These are phyloP conservation scores for Bovichtus diacanthus DNA, from an alignment of 2,797 vertebrate species.

Conservation along the genomic window DNA sequence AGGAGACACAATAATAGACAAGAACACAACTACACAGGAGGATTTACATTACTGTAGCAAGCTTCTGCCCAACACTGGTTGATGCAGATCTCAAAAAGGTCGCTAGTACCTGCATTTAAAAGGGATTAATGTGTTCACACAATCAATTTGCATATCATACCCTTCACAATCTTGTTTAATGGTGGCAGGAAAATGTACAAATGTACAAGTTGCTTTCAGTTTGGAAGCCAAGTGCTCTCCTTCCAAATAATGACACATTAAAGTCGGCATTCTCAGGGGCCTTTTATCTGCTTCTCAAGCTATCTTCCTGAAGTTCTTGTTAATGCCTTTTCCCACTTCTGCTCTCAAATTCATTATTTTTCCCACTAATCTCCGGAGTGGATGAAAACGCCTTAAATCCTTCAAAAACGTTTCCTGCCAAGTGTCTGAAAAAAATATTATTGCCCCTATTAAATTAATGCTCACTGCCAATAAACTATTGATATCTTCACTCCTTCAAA, in stretches of 20 bases:
- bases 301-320: slow-evolving; percentile 78
- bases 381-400: slow-evolving; percentile 78
- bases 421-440: slow-evolving; percentile 75
- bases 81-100: background rate
- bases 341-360: slow-evolving; percentile 83
- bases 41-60: background rate
- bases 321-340: slow-evolving; percentile 79
- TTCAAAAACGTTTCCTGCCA: slow-evolving; percentile 74
- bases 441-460: slow-evolving; percentile 81
- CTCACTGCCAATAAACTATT: slow-evolving; percentile 79
- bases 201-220: slow-evolving; percentile 27
- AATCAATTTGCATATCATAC: background rate
- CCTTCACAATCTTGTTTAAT: slow-evolving; percentile 1
- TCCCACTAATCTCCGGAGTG: slow-evolving; percentile 80
- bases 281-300: slow-evolving; percentile 76
- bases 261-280: slow-evolving; percentile 69
- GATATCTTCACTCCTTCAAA: slow-evolving; percentile 79
- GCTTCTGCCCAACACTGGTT: background rate
- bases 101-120: background rate
- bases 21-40: background rate
- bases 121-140: background rate
- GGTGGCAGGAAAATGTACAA: slow-evolving; percentile 14
- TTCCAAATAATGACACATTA: slow-evolving; percentile 74
- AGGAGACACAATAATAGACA: background rate
- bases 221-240: slow-evolving; percentile 37